Base-by-base conservation (phyloP, 2,888 invertebrate species). In the Aethes cnicana region DNA sequence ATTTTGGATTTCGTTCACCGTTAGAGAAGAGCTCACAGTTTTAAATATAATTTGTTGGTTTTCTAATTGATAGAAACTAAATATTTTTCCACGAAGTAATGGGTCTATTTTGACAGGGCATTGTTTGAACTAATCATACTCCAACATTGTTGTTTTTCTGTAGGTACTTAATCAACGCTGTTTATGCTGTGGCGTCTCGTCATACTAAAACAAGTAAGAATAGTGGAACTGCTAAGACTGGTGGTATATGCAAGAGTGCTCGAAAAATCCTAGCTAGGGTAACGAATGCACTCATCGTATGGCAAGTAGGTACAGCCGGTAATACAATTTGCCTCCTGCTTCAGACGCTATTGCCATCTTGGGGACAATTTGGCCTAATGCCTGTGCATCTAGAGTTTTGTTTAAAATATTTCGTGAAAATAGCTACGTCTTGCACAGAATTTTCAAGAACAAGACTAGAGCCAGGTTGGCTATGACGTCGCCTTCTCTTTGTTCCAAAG, bases 311-410 rank as follows among this genome's bases (percentile, higher is more conserved):
- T 69, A 77, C 70, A 71, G 70, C 62, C 71, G 73, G 78, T 85
- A 87, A 87, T 86, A 84, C 84, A 84, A 86, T 88, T 87, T 86
- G 46, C 71, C 74, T 72, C 71, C 67, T 74, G 68, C 73, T 73
- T 58, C 74, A 64, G 66, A 63, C 66, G 68, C 66, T 75, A 84
- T 74, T 77, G 76, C 84, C 76, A 72, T 81, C 88, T 84, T 76
- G 87, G 84, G 87, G 69, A 81, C 85, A 77, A 84, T 87, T 86
- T 80, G 62, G 72, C 63, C 72, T 82, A 81, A 86, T 85, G 74
- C 73, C 71, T 66, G 64, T 76, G 75, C 78, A 77, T 68, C 63
- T 66, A 57, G 58, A 60, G 62, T 70, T 70, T 75, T 77, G 73
- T 78, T 78, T 74, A 71, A 77, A 74, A 75, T 77, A 72, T 72